Base-by-base conservation (phyloP, 2,888 invertebrate genomes). In the Mythimna ferrago region DNA sequence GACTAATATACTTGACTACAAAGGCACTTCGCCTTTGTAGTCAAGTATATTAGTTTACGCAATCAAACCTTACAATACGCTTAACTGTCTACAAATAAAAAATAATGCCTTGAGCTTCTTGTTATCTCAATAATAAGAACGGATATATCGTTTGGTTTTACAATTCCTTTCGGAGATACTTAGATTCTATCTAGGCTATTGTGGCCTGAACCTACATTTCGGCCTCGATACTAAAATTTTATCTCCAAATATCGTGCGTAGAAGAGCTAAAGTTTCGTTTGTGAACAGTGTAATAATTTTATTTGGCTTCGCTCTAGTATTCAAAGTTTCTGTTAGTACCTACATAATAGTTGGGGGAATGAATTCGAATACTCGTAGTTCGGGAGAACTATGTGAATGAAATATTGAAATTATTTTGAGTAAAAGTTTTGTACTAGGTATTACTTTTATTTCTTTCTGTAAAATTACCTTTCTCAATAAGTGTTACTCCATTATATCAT, bases 241-340 rank as follows among this genome's bases (percentile, higher is more conserved):
- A 81, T 81, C 53, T 62, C 1, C 77, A 65, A 71, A 79, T 79
- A 76, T 67, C 81, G 76, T 79, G 79, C 70, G 70, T 71, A 81
- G 44, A 62, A 16, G 7, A 65, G 26, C 61, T 81, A 53, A 76
- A 68, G 26, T 64, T 81, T 64, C 10, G 38, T 67, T 44, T 54
- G 54, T 7, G 35, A 75, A 67, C 61, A 16, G 48, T 44, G 19
- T 56, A 66, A 69, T 76, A 41, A 66, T 75, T 80, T 66, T 76
- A 76, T 80, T 75, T 64, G 11, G 58, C 38, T 54, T 64, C 35
- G 62, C 11, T 63, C 38, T 11, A 57, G 21, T 57, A 68, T 44
- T 58, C 48, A 51, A 68, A 51, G 58, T 66, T 68, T 76, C 0
- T 7, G 26, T 35, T 51, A 7, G 32, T 61, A 41, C 61, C 14